Evolutionary conservation across 2,113 vertebrate species (phyloP).

Genomic region (Semnopithecus entellus): DNA sequence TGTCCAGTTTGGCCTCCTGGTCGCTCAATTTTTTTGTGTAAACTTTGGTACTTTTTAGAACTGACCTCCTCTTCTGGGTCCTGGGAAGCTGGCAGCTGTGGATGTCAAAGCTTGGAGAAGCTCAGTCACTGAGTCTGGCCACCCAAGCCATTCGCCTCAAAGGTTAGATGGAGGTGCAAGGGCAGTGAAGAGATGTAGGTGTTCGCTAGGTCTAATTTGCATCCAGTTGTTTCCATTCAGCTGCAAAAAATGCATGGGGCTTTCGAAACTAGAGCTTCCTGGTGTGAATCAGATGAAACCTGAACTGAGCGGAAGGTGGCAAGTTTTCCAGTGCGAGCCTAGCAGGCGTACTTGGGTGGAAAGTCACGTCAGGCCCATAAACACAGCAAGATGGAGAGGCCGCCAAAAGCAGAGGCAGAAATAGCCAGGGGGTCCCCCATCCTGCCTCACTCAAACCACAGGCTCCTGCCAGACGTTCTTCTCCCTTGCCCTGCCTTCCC

Average conservation of each 20-base stretch:
- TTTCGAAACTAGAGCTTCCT: conserved; percentile 81
- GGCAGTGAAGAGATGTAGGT: conserved; percentile 56
- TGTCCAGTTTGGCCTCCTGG: neutral
- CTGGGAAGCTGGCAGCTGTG: neutral
- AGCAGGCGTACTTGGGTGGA: conserved; percentile 70
- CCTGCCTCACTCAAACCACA: neutral
- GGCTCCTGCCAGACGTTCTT: neutral
- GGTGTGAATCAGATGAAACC: conserved; percentile 78
- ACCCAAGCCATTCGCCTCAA: neutral
- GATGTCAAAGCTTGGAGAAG: neutral
- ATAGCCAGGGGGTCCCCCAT: conserved; percentile 48
- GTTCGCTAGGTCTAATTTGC: conserved; percentile 60
- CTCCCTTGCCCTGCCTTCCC: neutral
- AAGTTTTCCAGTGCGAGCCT: conserved; percentile 69
- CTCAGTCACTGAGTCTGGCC: neutral
- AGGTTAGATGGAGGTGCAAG: neutral
- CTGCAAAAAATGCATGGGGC: conserved; percentile 61
- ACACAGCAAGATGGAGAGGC: conserved; percentile 76
- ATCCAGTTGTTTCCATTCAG: conserved; percentile 74
- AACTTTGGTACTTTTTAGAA: neutral
- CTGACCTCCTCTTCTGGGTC: neutral
- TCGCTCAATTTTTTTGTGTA: neutral
- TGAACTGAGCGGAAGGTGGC: conserved; percentile 73
- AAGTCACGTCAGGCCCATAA: conserved; percentile 81
- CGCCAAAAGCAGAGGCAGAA: conserved; percentile 61